phyloP scores from a whole-genome alignment of 2,888 invertebrate species.

The Merodon equestris region DNA sequence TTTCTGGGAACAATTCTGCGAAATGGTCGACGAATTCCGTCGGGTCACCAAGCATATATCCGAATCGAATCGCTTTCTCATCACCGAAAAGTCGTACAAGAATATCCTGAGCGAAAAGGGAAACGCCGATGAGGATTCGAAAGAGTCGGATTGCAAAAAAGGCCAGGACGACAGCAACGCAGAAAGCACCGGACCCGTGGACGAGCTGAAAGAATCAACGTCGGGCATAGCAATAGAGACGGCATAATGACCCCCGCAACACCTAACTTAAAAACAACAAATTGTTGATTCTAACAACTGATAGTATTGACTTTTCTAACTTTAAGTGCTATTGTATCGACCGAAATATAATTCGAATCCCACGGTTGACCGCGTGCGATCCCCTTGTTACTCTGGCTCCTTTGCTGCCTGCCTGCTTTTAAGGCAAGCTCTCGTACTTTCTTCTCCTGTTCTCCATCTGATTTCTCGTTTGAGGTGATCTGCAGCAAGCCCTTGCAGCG shows the following conservation, averaged over 20 bases:
- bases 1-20: constrained; percentile 87
- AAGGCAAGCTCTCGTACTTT: no score
- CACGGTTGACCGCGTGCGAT: no score
- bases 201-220: constrained; percentile 50
- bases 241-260: constrained; percentile 35
- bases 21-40: constrained; percentile 84
- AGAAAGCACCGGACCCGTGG: constrained; percentile 12
- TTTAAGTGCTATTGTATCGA: constrained; percentile 23
- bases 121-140: no score
- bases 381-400: no score
- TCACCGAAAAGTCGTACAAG: constrained; percentile 74
- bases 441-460: no score
- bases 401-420: no score
- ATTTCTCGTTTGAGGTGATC: no score
- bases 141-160: no score
- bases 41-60: constrained; percentile 82
- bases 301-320: constrained; percentile 44
- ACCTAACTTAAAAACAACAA: constrained; percentile 49
- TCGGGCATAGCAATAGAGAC: constrained; percentile 48
- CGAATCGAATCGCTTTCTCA: constrained; percentile 74
- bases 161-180: no score
- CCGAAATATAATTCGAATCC: no score
- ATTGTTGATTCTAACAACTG: constrained; percentile 1
- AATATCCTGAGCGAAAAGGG: constrained; percentile 70
- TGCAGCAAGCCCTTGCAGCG: no score